These are phyloP conservation scores for Ichneumoninae sp. DNA, from an alignment of 2,888 invertebrate genomes.

Conservation along the genomic window DNA sequence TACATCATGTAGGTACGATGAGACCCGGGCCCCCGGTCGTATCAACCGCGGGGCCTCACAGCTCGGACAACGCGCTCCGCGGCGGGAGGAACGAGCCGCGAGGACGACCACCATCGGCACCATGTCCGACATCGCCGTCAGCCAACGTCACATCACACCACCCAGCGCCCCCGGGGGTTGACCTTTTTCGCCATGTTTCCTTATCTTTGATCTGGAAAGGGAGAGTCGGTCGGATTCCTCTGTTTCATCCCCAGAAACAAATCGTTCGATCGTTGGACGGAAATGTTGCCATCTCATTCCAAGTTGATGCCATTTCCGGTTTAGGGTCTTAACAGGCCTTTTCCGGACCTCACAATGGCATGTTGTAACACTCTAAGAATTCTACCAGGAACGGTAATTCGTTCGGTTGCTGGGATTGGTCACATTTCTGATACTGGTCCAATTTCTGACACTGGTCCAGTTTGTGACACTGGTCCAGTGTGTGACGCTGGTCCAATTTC, in stretches of 20 bases:
- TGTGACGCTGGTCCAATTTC: no score
- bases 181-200: neutral
- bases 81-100: conserved; percentile 61
- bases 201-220: neutral
- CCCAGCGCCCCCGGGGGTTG: conserved; percentile 59
- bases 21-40: conserved; percentile 64
- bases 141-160: conserved; percentile 77
- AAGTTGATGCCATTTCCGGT: neutral
- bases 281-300: neutral
- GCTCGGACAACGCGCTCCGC: conserved; percentile 67
- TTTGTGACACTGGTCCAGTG: no score
- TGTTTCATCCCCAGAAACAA: conserved; percentile 6
- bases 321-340: neutral
- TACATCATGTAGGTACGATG: conserved; percentile 79
- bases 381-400: neutral
- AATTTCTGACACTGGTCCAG: no score
- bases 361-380: neutral
- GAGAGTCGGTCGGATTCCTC: neutral
- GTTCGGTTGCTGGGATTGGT: neutral
- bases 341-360: neutral
- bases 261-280: neutral
- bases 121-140: conserved; percentile 76
- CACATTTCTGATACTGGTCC: no score
- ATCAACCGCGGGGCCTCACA: conserved; percentile 55
- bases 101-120: conserved; percentile 73